phyloP scores from a whole-genome alignment of 2,797 vertebrate genomes.

The Peromyscus melanophrys region DNA sequence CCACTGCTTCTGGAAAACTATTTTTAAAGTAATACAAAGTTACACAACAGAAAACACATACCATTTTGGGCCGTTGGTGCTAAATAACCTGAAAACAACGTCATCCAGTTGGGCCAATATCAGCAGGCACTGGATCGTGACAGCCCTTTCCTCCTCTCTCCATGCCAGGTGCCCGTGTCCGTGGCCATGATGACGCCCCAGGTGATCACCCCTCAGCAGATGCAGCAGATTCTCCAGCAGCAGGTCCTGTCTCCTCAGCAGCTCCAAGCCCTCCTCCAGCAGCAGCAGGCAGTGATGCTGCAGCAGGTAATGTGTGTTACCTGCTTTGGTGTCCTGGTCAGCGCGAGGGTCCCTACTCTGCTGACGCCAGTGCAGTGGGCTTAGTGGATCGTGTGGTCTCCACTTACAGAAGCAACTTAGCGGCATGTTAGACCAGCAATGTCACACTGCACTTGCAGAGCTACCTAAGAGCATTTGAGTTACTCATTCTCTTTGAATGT shows the following conservation, averaged over 20 bases:
- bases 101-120: not conserved
- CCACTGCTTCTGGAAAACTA: slow-evolving; percentile 83
- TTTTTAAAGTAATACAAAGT: slow-evolving; percentile 74
- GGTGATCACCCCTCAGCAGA: slow-evolving; percentile 99
- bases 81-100: slow-evolving; percentile 71
- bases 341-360: not conserved
- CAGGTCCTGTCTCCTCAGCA: slow-evolving; percentile 99
- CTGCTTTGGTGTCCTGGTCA: slow-evolving; percentile 86
- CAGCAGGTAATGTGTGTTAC: slow-evolving; percentile 96
- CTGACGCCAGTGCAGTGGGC: not conserved
- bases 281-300: slow-evolving; percentile 99
- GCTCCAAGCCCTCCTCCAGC: slow-evolving; percentile 98
- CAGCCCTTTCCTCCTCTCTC: slow-evolving; percentile 45
- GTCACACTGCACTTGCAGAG: slow-evolving; percentile 68
- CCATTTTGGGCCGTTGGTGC: slow-evolving; percentile 75
- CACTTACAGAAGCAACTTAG: not conserved
- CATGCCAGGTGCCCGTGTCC: slow-evolving; percentile 97
- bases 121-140: slow-evolving; percentile 69
- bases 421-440: slow-evolving; percentile 44
- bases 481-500: slow-evolving; percentile 55
- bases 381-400: not conserved
- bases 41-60: slow-evolving; percentile 73
- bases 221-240: slow-evolving; percentile 99
- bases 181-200: slow-evolving; percentile 99
- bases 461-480: slow-evolving; percentile 22